Base-by-base conservation (phyloP, 2,888 invertebrate species). In the Syrphus vitripennis region DNA sequence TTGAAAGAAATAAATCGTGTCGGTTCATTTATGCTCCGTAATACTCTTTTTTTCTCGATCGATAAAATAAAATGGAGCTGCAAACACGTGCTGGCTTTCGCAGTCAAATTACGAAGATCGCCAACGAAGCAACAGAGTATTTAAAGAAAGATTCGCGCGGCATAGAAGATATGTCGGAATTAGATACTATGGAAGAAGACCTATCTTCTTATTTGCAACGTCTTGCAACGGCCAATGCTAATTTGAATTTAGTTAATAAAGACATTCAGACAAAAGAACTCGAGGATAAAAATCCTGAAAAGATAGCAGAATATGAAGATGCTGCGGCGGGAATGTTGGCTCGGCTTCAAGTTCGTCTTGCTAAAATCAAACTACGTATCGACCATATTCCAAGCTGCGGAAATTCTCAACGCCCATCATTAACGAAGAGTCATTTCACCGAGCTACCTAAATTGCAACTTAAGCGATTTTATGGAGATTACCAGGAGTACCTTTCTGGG, bases 251-350 rank as follows among this genome's bases (percentile, higher is more conserved):
- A 7, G 19, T 45, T 16, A 45, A 45, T 45, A 16, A n/a, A 19
- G 45, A n/a, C 14, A 45, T 45, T 45, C 19, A 19, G 16, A 19
- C 45, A 16, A 45, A 45, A 16, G 89, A 42, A 88, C 89, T 70
- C 89, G 70, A 83, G 89, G 80, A 82, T 45, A 45, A 45, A n/a
- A 45, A 45, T 19, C 45, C 45, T 16, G 45, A 34, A 34, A 34
- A 34, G 10, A 19, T 48, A 3, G 48, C 48, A 10, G 48, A 48
- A 16, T 48, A 48, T 19, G 48, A 48, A 16, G 48, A 48, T 21
- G 19, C 21, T 21, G 48, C 48, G 21, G 21, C 9, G 21, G 48
- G 48, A 21, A 48, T 21, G 21, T 3, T 48, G 21, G 7, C 48
- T 9, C 19, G 48, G 19, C 21, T 48, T 16, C 48, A 48, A 21